These are phyloP conservation scores for Eretmocerus hayati DNA, from an alignment of 2,888 invertebrate species.

Conservation along the genomic window DNA sequence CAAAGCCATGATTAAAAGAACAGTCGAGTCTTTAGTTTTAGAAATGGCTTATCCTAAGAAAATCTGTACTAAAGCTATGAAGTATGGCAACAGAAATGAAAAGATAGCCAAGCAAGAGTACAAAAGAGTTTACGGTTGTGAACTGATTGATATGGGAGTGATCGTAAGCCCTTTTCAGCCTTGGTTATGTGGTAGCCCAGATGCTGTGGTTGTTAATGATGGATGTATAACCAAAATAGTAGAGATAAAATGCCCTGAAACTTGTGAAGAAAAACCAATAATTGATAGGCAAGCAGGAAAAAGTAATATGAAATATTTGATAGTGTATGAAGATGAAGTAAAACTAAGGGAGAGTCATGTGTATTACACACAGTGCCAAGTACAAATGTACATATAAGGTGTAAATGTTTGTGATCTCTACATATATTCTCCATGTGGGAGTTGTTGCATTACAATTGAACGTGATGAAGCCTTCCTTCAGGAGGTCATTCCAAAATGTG, in stretches of 20 bases:
- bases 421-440: background rate
- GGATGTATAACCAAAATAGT: constrained; percentile 15
- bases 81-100: constrained; percentile 19
- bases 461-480: background rate
- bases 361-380: background rate
- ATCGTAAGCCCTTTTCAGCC: constrained; percentile 13
- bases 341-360: background rate
- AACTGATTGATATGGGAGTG: constrained; percentile 4
- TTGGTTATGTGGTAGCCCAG: constrained; percentile 21
- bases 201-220: constrained; percentile 23
- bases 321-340: background rate
- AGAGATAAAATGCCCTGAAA: constrained; percentile 24
- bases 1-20: constrained; percentile 10
- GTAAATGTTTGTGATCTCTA: background rate
- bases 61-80: background rate
- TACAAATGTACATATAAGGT: background rate
- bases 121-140: background rate
- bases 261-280: constrained; percentile 11
- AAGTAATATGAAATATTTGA: background rate
- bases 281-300: background rate
- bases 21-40: constrained; percentile 3
- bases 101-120: constrained; percentile 12
- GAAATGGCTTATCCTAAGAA: constrained; percentile 5
- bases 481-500: background rate
- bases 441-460: background rate